phyloP scores from a whole-genome alignment of 2,888 invertebrate species.

The Dynastes tityus region DNA sequence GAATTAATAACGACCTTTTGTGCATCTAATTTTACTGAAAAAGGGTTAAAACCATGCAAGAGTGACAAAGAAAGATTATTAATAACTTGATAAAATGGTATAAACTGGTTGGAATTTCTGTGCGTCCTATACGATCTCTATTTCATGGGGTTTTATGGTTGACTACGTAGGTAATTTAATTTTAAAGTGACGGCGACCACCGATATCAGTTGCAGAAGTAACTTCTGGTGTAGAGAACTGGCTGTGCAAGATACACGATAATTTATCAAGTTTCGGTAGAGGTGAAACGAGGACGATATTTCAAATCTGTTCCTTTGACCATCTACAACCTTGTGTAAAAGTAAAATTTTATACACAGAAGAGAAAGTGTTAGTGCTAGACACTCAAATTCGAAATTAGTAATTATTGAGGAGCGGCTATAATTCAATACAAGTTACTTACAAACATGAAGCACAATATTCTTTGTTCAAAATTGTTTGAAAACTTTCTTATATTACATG shows the following conservation, averaged over 20 bases:
- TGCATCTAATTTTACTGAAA: conserved; percentile 9
- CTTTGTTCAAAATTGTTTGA: too few relatives aligned
- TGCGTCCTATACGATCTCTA: conserved; percentile 27
- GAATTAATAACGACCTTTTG: not conserved
- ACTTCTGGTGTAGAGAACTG: not conserved
- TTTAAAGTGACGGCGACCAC: conserved; percentile 13
- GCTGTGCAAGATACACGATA: not conserved
- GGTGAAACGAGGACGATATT: not conserved
- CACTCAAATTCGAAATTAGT: too few relatives aligned
- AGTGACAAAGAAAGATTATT: conserved; percentile 25
- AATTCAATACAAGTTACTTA: too few relatives aligned
- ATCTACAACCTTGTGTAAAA: not conserved
- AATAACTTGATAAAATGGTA: conserved; percentile 39
- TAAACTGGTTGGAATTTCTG: conserved; percentile 33
- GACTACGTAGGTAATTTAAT: conserved; percentile 26
- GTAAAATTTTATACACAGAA: too few relatives aligned
- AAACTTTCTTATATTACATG: too few relatives aligned
- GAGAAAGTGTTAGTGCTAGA: too few relatives aligned
- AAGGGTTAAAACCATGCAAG: not conserved
- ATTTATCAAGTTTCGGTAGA: not conserved
- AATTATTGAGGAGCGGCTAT: too few relatives aligned
- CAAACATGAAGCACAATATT: too few relatives aligned
- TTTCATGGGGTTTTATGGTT: conserved; percentile 20
- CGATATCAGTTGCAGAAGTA: not conserved
- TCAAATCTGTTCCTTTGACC: not conserved